These are phyloP conservation scores for Drosophila sp. DNA, from an alignment of 1,140 invertebrate species.

Conservation along the genomic window DNA sequence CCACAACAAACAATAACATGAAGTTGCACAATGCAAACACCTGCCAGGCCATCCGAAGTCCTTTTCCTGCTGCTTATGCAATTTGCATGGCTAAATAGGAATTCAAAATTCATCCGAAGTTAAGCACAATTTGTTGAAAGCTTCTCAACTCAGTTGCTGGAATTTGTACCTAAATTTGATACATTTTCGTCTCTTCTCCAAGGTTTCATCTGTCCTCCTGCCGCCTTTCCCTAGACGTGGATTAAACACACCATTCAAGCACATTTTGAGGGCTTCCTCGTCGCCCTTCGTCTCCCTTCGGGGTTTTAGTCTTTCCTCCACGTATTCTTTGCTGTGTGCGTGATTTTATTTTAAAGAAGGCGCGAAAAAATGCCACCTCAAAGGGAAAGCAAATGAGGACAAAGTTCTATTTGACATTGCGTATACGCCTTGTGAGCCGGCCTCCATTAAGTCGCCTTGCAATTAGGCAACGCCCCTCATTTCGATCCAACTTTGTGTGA, in stretches of 20 bases:
- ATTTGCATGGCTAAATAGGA: constrained; percentile 41
- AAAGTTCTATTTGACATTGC: constrained; percentile 3
- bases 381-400: background rate
- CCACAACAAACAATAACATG: constrained; percentile 41
- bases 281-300: background rate
- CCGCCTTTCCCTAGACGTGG: background rate
- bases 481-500: constrained; percentile 22
- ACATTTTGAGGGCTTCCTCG: background rate
- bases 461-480: constrained; percentile 40
- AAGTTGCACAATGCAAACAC: constrained; percentile 12
- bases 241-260: constrained; percentile 24
- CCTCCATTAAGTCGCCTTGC: constrained; percentile 24
- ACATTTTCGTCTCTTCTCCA: background rate
- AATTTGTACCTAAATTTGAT: background rate
- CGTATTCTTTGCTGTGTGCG: constrained; percentile 16
- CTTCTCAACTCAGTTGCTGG: background rate
- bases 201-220: background rate
- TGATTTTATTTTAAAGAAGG: constrained; percentile 48
- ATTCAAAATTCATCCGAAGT: constrained; percentile 1
- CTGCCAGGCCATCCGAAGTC: constrained; percentile 22
- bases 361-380: constrained; percentile 27
- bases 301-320: background rate
- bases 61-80: constrained; percentile 30
- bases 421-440: constrained; percentile 33
- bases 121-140: background rate